Evolutionary conservation across 2,113 vertebrate species (phyloP), one percentile per base, ranked within the genome.

Genomic region (Aplodontia rufa): DNA sequence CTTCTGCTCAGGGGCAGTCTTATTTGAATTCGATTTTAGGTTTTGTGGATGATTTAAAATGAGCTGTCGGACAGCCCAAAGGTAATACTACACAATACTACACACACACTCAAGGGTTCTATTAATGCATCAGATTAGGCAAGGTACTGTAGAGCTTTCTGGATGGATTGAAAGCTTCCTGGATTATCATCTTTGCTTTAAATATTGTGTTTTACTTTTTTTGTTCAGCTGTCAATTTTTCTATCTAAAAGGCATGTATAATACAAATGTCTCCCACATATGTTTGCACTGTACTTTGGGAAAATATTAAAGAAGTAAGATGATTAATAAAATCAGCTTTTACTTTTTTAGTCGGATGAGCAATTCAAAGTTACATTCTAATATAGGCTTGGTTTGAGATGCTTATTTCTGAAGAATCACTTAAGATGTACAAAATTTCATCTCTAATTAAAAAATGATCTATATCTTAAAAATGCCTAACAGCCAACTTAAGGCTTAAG

Each of bases 131-230:
- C 35, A 17, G 7, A 62, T 55, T 53, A 51, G 5, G 17, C 0
- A 0, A 92, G 20, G 42, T 19, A 86, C 79, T 62, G n/a, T 32
- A 80, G 55, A 58, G 13, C 47, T 55, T 84, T 84, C 12, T 84
- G 58, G 5, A 55, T 87, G 6, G 32, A 74, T 83, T 92, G 37
- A 94, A 96, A 94, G n/a, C 53, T 88, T n/a, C n/a, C 24, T 53
- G n/a, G 42, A 82, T 55, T 82, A 89, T 53, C 58, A 86, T 69
- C 68, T 86, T 91, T 28, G 40, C 32, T 93, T 94, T 96, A 93
- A 93, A 68, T 81, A 64, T n/a, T 2, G 0, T 79, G 8, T 51
- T n/a, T n/a, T n/a, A n/a, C n/a, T n/a, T n/a, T 12, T 12, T 51
- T 89, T 17, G 24, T 55, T 95, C 42, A 91, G 28, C 90, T 74